Percentiles rank a stretch among this genome's conserved stretches.
phyloP scores from a whole-genome alignment of 2,797 vertebrate genomes.

The Glossophaga mutica region DNA sequence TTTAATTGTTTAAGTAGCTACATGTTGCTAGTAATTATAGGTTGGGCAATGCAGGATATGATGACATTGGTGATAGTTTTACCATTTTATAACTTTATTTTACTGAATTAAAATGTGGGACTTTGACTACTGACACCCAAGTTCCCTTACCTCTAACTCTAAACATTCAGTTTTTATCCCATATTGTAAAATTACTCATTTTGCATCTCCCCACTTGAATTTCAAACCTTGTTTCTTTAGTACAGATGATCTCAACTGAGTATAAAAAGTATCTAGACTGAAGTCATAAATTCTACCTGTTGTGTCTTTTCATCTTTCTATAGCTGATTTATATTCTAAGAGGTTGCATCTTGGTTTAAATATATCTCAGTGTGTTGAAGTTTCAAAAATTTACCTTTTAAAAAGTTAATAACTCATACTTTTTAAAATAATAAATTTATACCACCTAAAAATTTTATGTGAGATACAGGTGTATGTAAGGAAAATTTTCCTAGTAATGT shows the following conservation, averaged over 20 bases:
- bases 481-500: neutral
- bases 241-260: neutral
- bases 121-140: neutral
- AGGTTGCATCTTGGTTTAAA: conserved; percentile 6
- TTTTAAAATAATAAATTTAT: neutral
- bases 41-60: neutral
- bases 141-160: neutral
- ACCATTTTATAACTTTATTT: neutral
- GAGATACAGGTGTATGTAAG: conserved; percentile 21
- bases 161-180: neutral
- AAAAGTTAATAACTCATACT: neutral
- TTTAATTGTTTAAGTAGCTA: neutral
- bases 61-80: neutral
- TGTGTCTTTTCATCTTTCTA: neutral
- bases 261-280: neutral
- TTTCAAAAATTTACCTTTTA: neutral
- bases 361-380: neutral
- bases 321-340: neutral
- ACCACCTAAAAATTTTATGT: neutral
- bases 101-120: neutral
- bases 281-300: neutral
- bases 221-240: neutral
- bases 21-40: neutral
- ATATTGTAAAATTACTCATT: neutral
- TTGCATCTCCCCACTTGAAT: neutral